Evolutionary conservation across 30 jellyfish, hydroid and myxozoan species (phyloP), one percentile per base, ranked within the genome.

Genomic region (Turritopsis rubra): DNA sequence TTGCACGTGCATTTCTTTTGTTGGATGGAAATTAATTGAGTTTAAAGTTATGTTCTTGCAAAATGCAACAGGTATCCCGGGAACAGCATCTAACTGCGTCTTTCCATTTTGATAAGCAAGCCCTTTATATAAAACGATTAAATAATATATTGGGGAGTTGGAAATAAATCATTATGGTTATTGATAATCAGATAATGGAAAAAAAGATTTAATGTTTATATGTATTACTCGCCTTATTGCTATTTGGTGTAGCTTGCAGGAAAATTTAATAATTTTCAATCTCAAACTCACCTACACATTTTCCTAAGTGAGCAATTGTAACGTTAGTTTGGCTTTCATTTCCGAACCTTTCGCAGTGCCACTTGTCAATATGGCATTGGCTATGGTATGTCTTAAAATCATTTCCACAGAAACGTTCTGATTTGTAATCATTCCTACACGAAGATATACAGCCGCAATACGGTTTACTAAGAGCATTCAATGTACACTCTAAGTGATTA

Each of bases 11-110:
- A 77, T 29, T 21, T 53, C 79, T 1, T 30, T 26, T 19, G 71
- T n/a, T 1, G 66, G 30, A 77, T 77, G 71, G 4, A 77, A 77
- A 52, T 29, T 7, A 18, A 26, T 21, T 21, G 85, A 20, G 8
- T 26, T 30, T 60, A 77, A 77, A 17, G 70, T 31, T 17, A 80
- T 54, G 54, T 80, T 7, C 27, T 80, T 80, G 87, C 87, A 80
- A 83, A 80, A 80, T 80, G 65, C 87, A 52, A 31, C 87, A 53
- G 87, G 87, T 80, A 53, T 21, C 16, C 60, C 83, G 0, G 87
- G 53, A 22, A 80, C 87, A 31, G 52, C 28, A 53, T 80, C 87
- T 70, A 80, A 65, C 53, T 80, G 78, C 1, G 53, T 70, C n/a
- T 3, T 27, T 80, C 87, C 87, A 53, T 80, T 25, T 53, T 53